Evolutionary conservation across 2,797 vertebrate species (phyloP).

Genomic region (Tamandua tetradactyla): DNA sequence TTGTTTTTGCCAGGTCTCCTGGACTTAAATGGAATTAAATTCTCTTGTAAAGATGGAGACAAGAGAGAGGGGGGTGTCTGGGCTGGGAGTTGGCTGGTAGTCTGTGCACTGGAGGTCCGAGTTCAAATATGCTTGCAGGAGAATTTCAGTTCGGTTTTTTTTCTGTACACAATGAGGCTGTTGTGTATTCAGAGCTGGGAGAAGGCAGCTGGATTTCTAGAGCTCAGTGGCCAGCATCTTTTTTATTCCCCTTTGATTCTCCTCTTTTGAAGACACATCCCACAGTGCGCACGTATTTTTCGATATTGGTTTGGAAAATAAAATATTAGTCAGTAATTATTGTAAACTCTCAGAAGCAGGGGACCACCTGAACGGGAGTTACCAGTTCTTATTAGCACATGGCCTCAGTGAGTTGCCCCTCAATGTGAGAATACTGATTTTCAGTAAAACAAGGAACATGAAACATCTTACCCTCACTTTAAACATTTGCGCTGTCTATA

Average conservation of each 20-base stretch:
- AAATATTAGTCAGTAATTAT: not conserved
- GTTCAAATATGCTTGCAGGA: constrained; percentile 73
- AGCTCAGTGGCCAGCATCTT: constrained; percentile 11
- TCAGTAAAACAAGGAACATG: not conserved
- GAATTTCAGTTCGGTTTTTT: constrained; percentile 57
- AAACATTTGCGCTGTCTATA: not conserved
- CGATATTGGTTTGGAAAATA: not conserved
- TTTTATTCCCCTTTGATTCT: constrained; percentile 33
- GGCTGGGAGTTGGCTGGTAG: constrained; percentile 60
- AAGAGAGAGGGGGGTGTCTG: constrained; percentile 49
- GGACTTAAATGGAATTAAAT: constrained; percentile 81
- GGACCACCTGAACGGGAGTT: not conserved
- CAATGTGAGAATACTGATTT: not conserved
- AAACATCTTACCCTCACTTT: not conserved
- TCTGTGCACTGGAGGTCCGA: constrained; percentile 64
- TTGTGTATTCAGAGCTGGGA: constrained; percentile 42
- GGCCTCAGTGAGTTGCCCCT: not conserved
- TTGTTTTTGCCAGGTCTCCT: constrained; percentile 58
- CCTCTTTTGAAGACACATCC: not conserved
- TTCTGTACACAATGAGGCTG: constrained; percentile 52
- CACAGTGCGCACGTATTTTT: not conserved
- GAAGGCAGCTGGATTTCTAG: constrained; percentile 58
- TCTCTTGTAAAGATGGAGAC: constrained; percentile 57
- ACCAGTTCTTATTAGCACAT: not conserved
- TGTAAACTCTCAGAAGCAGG: not conserved